phyloP scores from a whole-genome alignment of 2,113 vertebrate species.

The Castor canadensis region DNA sequence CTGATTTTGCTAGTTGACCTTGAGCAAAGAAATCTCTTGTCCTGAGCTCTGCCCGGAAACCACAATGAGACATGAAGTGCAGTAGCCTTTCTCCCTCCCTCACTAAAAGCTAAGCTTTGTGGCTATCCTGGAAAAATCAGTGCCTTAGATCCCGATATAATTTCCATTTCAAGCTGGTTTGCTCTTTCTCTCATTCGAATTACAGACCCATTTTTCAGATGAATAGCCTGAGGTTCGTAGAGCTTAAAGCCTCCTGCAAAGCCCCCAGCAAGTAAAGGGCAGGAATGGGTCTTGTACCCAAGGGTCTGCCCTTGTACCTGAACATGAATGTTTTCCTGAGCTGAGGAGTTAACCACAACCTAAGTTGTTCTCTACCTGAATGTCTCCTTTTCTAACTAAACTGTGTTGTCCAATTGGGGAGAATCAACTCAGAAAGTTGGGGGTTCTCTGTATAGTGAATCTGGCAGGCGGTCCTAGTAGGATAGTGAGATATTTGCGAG shows the following conservation, averaged over 20 bases:
- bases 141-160: not conserved
- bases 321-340: not conserved
- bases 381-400: not conserved
- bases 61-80: not conserved
- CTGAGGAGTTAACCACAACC: not conserved
- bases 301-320: not conserved
- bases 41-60: not conserved
- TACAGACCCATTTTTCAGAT: not conserved
- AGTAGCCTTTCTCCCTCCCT: not conserved
- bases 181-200: not conserved
- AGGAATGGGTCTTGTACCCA: not conserved
- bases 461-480: not conserved
- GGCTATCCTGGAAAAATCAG: not conserved
- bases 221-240: not conserved
- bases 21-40: not conserved
- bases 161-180: not conserved
- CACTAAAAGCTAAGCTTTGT: not conserved
- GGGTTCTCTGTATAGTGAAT: not conserved
- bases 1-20: not conserved
- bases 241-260: not conserved
- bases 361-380: not conserved
- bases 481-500: not conserved
- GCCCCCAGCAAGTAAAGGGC: no score
- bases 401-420: not conserved
- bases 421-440: not conserved